These are phyloP conservation scores for Brotula barbata DNA, from an alignment of 2,797 vertebrate species.

Conservation along the genomic window DNA sequence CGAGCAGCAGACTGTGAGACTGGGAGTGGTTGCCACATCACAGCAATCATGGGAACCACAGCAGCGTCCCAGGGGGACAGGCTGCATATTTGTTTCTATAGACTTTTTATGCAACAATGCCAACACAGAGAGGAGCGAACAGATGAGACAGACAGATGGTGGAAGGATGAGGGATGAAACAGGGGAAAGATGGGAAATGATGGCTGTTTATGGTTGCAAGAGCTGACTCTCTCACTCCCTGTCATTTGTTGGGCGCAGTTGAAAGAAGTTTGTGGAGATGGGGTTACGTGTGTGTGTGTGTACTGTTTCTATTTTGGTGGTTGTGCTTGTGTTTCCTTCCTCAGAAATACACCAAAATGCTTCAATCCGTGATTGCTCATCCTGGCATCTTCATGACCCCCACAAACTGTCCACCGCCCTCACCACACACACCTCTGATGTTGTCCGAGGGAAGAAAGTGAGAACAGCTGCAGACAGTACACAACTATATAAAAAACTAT, in stretches of 20 bases:
- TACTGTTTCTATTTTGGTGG: constrained; percentile 55
- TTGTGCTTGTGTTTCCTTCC: constrained; percentile 36
- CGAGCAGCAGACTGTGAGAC: constrained; percentile 33
- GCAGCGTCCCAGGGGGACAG: constrained; percentile 20
- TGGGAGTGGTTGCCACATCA: constrained; percentile 51
- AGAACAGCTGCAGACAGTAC: not conserved
- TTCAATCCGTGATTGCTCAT: constrained; percentile 31
- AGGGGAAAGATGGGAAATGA: constrained; percentile 59
- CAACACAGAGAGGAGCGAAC: constrained; percentile 9
- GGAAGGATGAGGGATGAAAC: constrained; percentile 20
- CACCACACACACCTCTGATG: constrained; percentile 33
- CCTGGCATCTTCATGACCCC: constrained; percentile 31
- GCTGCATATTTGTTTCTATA: constrained; percentile 26
- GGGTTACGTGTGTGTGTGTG: constrained; percentile 14
- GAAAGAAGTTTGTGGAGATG: constrained; percentile 33
- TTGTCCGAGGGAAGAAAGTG: constrained; percentile 18
- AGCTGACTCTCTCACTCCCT: constrained; percentile 62
- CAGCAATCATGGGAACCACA: constrained; percentile 5
- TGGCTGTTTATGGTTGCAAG: constrained; percentile 64
- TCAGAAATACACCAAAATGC: constrained; percentile 51
- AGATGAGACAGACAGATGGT: constrained; percentile 32
- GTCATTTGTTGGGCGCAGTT: constrained; percentile 73
- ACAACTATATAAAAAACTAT: too few species aligned
- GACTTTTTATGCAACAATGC: constrained; percentile 41
- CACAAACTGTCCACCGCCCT: not conserved